Evolutionary conservation across 1,140 invertebrate genomes (phyloP).

Genomic region (Drosophila willistoni): DNA sequence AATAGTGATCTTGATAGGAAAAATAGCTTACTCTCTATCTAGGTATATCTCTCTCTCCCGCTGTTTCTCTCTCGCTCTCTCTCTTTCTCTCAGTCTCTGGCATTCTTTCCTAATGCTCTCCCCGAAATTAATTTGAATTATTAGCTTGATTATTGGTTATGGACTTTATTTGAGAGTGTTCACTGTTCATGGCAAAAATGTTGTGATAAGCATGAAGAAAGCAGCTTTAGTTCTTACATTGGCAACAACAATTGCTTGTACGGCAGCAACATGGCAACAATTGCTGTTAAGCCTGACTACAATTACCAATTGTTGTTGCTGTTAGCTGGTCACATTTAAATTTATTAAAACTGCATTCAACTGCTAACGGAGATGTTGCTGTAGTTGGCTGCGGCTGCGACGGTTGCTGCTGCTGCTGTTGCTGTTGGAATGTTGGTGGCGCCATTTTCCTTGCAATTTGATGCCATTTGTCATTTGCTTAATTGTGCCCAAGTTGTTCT

Average conservation of each 20-base stretch:
- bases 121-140: constrained; percentile 78
- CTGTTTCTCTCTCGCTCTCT: neutral
- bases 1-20: constrained; percentile 67
- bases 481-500: constrained; percentile 65
- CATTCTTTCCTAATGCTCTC: constrained; percentile 77
- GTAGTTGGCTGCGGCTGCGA: constrained; percentile 4
- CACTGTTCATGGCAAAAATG: constrained; percentile 64
- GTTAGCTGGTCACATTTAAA: constrained; percentile 66
- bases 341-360: constrained; percentile 76
- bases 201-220: constrained; percentile 60
- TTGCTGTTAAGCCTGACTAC: constrained; percentile 40
- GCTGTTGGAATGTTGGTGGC: constrained; percentile 48
- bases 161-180: constrained; percentile 30
- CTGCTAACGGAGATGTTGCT: constrained; percentile 66
- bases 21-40: constrained; percentile 14
- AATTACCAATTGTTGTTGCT: constrained; percentile 68
- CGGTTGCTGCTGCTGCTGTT: constrained; percentile 1
- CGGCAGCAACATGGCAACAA: constrained; percentile 2
- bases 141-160: constrained; percentile 67
- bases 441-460: constrained; percentile 77
- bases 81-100: neutral
- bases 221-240: constrained; percentile 22
- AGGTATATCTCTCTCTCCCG: neutral
- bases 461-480: constrained; percentile 81
- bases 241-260: constrained; percentile 17